Conservation (phyloP, 1,140 invertebrate species). For the Sminthurides bifidus region DNA sequence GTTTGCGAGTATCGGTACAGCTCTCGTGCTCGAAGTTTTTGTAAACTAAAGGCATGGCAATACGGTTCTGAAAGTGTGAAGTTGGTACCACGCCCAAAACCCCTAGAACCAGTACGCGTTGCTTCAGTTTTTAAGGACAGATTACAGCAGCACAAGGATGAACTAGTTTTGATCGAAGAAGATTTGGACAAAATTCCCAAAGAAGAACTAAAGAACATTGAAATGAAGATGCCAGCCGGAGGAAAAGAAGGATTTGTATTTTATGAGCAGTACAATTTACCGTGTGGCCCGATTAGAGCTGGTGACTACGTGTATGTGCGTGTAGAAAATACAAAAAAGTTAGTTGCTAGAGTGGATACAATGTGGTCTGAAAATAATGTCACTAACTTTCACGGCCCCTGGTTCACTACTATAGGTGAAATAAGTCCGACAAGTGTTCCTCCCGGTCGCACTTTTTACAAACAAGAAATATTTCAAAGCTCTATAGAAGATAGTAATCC, state of each 20-base stretch:
- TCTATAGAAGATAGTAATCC: conserved; percentile 84
- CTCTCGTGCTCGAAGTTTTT: conserved; percentile 69
- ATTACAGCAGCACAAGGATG: conserved; percentile 79
- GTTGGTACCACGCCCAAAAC: conserved; percentile 55
- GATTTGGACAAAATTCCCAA: conserved; percentile 32
- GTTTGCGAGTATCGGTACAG: conserved; percentile 94
- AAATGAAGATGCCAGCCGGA: conserved; percentile 48
- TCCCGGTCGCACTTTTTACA: conserved; percentile 70
- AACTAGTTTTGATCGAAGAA: conserved; percentile 71
- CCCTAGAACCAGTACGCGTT: conserved; percentile 67
- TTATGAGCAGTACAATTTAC: conserved; percentile 84
- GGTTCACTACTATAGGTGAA: conserved; percentile 78
- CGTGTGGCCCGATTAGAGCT: conserved; percentile 67
- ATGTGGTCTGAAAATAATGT: conserved; percentile 75
- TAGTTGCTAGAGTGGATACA: conserved; percentile 85
- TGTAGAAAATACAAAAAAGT: conserved; percentile 68
- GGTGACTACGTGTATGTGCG: conserved; percentile 91
- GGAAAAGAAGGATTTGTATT: conserved; percentile 63
- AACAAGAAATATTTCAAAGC: conserved; percentile 86
- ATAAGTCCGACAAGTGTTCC: conserved; percentile 51
- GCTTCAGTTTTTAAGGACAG: conserved; percentile 87
- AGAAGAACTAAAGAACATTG: conserved; percentile 48
- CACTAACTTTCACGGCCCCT: conserved; percentile 83
- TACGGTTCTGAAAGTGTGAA: conserved; percentile 49
- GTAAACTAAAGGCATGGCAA: conserved; percentile 82